phyloP scores from a whole-genome alignment of 2,797 vertebrate genomes.

The Allobates femoralis region DNA sequence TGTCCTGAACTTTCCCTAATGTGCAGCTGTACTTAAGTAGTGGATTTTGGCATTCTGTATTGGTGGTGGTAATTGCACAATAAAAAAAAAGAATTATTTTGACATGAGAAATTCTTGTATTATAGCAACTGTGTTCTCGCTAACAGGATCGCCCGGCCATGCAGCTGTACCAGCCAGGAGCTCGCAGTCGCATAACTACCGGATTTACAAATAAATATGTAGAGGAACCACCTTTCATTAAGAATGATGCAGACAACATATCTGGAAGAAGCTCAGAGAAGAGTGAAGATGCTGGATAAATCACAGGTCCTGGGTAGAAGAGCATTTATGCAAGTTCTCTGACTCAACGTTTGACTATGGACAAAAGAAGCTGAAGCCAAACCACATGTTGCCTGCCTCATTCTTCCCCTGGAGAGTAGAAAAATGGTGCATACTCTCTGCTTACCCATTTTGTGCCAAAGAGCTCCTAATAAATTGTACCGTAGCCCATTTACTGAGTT shows the following conservation, averaged over 20 bases:
- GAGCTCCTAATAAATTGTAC: slow-evolving; percentile 50
- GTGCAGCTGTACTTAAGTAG: background rate
- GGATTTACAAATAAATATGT: slow-evolving; percentile 82
- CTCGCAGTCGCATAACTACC: slow-evolving; percentile 83
- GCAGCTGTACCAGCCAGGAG: slow-evolving; percentile 93
- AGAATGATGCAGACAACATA: slow-evolving; percentile 76
- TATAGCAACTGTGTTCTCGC: slow-evolving; percentile 54
- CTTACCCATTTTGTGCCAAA: slow-evolving; percentile 49
- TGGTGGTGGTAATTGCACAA: background rate
- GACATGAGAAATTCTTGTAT: slow-evolving; percentile 4
- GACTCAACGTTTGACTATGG: slow-evolving; percentile 2
- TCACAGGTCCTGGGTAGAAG: slow-evolving; percentile 13
- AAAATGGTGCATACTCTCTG: slow-evolving; percentile 11
- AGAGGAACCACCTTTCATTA: slow-evolving; percentile 79
- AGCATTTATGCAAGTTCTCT: slow-evolving; percentile 1
- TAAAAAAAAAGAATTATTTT: background rate
- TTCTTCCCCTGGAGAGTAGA: slow-evolving; percentile 37
- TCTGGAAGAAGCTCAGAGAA: slow-evolving; percentile 81
- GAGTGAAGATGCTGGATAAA: slow-evolving; percentile 77
- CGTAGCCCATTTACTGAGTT: background rate
- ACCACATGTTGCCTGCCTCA: slow-evolving; percentile 58
- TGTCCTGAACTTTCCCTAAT: background rate
- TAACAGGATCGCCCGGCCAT: slow-evolving; percentile 90
- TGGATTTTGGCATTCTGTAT: background rate
- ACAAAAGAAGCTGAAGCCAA: slow-evolving; percentile 47